Conservation (phyloP, 2,888 invertebrate genomes). For the Bedellia somnulentella region DNA sequence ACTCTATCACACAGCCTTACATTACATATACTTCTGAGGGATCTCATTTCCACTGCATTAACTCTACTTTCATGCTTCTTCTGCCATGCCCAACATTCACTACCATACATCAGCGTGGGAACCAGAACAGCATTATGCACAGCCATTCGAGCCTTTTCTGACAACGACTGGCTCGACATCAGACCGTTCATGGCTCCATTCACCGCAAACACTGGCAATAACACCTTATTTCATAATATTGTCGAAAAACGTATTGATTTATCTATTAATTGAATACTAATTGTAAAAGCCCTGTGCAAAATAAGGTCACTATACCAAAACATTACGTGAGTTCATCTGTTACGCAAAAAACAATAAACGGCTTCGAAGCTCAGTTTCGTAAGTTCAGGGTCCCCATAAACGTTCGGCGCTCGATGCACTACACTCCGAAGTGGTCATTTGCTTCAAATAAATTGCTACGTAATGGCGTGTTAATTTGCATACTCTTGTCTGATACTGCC, state of each 20-base stretch:
- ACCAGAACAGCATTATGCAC: too few relatives aligned
- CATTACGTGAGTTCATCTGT: slow-evolving; percentile 45
- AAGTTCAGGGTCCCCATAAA: slow-evolving; percentile 60
- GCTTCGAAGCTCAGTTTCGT: slow-evolving; percentile 43
- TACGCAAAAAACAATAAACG: slow-evolving; percentile 51
- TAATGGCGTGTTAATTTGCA: slow-evolving; percentile 60
- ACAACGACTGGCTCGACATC: too few relatives aligned
- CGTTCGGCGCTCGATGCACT: slow-evolving; percentile 53
- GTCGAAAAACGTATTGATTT: neutral
- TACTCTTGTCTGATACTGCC: slow-evolving; percentile 32
- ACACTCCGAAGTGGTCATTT: slow-evolving; percentile 60
- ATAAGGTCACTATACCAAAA: slow-evolving; percentile 34
- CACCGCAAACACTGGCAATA: too few relatives aligned
- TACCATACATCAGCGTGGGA: too few relatives aligned
- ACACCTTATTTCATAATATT: too few relatives aligned
- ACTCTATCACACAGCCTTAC: too few relatives aligned
- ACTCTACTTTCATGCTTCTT: too few relatives aligned
- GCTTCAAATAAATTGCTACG: slow-evolving; percentile 61
- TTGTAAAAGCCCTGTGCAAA: slow-evolving; percentile 37
- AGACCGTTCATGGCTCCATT: too few relatives aligned
- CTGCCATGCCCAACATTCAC: too few relatives aligned
- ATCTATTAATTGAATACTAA: neutral
- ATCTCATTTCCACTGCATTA: too few relatives aligned
- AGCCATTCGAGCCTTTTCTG: too few relatives aligned
- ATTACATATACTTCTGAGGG: too few relatives aligned